Evolutionary conservation across 1,140 invertebrate genomes (phyloP), one percentile per base, ranked within the genome.

Genomic region (Dinoponera quadriceps): DNA sequence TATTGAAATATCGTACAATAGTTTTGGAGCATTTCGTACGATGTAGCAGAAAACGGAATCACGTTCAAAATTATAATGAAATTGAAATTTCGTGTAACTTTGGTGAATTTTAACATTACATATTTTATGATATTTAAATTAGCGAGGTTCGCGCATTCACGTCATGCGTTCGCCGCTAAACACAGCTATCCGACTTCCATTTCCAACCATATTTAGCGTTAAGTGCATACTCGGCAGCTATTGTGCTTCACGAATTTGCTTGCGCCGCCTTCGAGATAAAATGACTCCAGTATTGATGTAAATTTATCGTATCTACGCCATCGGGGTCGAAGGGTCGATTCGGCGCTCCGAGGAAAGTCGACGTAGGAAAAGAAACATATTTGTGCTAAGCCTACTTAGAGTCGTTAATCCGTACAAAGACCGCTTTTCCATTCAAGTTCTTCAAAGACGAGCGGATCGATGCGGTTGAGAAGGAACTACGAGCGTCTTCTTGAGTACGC

Each of bases 341-440:
- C 18, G 29, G n/a, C 14, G 7, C 14, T 38, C 5, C 48, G 25
- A 69, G 48, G 49, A 77, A 49, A 48, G 48, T 77, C 20, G 29
- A 77, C 60, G 49, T 66, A 49, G 55, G 62, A 77, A 66, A 77
- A 66, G 74, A 77, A 77, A 65, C 29, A 38, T 77, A 77, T 77
- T 77, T 80, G n/a, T 14, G 14, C 51, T 22, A 29, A 69, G 55
- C n/a, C 33, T 38, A 68, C 51, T 68, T 69, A 0, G 14, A n/a
- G 1, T 48, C 51, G 25, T 78, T 78, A 55, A 78, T 68, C 65
- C 22, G n/a, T 59, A 44, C 11, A 80, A 80, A 57, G 33, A 57
- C 49, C 16, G 33, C 22, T 74, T 63, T 33, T 27, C 49, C 20
- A 25, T 44, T 69, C 25, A 57, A 69, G 29, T 57, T 69, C 18